Conservation (phyloP, 1,140 invertebrate genomes). For the Drosophila albomicans region DNA sequence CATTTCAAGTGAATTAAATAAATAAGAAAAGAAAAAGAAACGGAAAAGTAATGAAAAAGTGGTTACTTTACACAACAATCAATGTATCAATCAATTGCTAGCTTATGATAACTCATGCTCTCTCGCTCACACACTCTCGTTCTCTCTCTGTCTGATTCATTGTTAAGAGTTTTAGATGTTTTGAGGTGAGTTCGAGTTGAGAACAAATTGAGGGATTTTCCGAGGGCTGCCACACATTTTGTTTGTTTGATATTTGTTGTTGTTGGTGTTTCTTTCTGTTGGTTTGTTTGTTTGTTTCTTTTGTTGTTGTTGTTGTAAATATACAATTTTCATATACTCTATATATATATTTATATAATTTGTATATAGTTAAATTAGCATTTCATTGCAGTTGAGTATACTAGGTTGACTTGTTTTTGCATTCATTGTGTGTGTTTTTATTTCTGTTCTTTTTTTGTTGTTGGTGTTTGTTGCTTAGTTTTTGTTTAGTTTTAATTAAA, state of each 20-base stretch:
- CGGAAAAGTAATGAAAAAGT: not conserved
- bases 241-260: slow-evolving; percentile 6
- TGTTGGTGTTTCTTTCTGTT: slow-evolving; percentile 20
- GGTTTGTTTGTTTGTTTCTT: slow-evolving; percentile 1
- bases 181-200: not conserved
- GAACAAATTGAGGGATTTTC: slow-evolving; percentile 3
- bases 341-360: slow-evolving; percentile 55
- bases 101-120: not conserved
- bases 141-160: slow-evolving; percentile 30
- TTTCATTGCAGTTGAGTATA: slow-evolving; percentile 81
- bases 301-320: slow-evolving; percentile 60
- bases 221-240: slow-evolving; percentile 35
- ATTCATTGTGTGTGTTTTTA: slow-evolving; percentile 31
- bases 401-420: slow-evolving; percentile 71
- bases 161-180: not conserved
- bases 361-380: slow-evolving; percentile 70
- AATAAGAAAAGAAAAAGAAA: not conserved
- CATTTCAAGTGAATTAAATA: not conserved
- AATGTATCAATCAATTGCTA: not conserved
- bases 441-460: slow-evolving; percentile 26
- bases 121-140: not conserved
- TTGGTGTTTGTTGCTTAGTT: slow-evolving; percentile 32
- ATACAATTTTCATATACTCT: slow-evolving; percentile 70
- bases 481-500: slow-evolving; percentile 36
- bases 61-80: not conserved